These are phyloP conservation scores for Celastrina argiolus DNA, from an alignment of 2,888 invertebrate species.

Conservation along the genomic window DNA sequence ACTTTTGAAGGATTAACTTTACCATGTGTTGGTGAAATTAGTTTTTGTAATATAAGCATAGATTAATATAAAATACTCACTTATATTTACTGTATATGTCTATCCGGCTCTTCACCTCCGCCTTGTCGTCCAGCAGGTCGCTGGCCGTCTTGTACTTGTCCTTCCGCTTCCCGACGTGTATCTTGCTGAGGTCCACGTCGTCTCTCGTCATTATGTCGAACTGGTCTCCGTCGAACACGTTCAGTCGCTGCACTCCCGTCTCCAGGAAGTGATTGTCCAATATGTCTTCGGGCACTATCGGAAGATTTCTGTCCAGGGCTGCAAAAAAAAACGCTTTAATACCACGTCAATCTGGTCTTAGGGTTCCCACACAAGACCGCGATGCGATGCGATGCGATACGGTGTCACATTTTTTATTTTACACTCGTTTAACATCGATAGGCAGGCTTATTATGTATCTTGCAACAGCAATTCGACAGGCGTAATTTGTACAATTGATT, in stretches of 20 bases:
- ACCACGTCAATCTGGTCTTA: too few species aligned
- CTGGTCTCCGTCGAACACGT: slow-evolving; percentile 86
- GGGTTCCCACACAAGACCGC: too few species aligned
- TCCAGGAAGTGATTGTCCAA: slow-evolving; percentile 72
- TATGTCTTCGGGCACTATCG: slow-evolving; percentile 81
- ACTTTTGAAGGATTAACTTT: too few species aligned
- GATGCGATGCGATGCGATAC: too few species aligned
- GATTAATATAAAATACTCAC: slow-evolving; percentile 42
- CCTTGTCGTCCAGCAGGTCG: slow-evolving; percentile 85
- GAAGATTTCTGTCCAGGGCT: slow-evolving; percentile 73
- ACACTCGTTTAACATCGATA: too few species aligned
- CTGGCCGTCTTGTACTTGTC: slow-evolving; percentile 79
- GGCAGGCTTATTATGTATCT: too few species aligned
- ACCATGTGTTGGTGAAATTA: too few species aligned
- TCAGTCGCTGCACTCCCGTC: slow-evolving; percentile 79
- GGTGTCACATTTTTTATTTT: too few species aligned
- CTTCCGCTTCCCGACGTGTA: slow-evolving; percentile 79
- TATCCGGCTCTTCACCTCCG: slow-evolving; percentile 66
- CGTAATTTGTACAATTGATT: too few species aligned
- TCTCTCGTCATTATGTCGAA: slow-evolving; percentile 85
- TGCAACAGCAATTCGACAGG: too few species aligned
- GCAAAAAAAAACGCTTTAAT: slow-evolving; percentile 27
- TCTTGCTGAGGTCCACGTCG: slow-evolving; percentile 64
- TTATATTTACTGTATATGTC: slow-evolving; percentile 80
- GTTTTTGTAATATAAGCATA: too few species aligned